Percentiles rank a stretch among this genome's conserved stretches.
Evolutionary conservation across 2,888 invertebrate species (phyloP).

Genomic region (Limnephilus rhombicus): DNA sequence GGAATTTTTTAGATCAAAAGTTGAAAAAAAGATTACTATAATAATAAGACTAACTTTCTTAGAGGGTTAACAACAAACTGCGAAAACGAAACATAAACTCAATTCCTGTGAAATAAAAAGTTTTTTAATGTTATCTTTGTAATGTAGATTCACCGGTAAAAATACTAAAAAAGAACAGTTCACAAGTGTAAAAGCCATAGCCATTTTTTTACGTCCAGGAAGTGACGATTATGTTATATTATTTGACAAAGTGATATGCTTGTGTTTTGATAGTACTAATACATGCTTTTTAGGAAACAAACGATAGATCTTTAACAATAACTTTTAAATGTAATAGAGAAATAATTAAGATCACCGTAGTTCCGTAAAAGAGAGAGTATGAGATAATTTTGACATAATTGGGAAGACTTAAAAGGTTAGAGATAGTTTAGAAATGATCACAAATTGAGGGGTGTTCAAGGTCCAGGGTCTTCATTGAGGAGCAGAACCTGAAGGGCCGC

Average conservation of each 20-base stretch:
- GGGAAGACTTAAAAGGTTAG: neutral
- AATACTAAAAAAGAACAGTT: neutral
- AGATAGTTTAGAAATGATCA: constrained; percentile 1
- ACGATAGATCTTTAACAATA: neutral
- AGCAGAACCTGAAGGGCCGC: constrained; percentile 74
- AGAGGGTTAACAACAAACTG: no score
- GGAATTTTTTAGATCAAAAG: no score
- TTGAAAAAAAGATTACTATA: no score
- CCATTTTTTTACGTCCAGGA: neutral
- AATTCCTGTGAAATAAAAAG: no score
- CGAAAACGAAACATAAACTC: no score
- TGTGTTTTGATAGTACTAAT: neutral
- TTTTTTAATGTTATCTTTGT: no score
- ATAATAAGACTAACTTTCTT: no score
- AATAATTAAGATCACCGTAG: neutral
- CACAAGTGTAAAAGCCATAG: neutral
- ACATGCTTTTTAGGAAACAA: neutral
- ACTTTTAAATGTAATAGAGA: neutral
- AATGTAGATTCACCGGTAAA: no score
- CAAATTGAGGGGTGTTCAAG: neutral
- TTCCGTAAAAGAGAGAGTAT: neutral
- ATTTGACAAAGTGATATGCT: neutral
- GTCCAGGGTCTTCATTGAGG: constrained; percentile 71
- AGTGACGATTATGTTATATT: neutral
- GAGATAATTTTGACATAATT: neutral